Base-by-base conservation (phyloP, 2,888 invertebrate species). In the Drosophila mercatorum region DNA sequence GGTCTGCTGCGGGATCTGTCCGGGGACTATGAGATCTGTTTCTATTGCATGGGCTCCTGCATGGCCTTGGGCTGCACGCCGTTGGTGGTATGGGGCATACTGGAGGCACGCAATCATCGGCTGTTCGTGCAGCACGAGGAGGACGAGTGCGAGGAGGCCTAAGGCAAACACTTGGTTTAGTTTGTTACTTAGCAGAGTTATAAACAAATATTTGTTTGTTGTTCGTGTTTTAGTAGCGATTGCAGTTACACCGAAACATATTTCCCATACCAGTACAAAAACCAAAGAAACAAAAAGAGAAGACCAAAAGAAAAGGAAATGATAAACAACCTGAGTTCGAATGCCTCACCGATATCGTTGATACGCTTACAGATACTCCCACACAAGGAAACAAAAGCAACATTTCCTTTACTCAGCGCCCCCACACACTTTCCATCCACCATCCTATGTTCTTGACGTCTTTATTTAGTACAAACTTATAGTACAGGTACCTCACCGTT, bases 41-140 rank as follows among this genome's bases (percentile, higher is more conserved):
- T 96, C 93, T 95, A 96, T 90, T 95, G 96, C 75, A 96, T 96
- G 96, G 96, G 96, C 0, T 95, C 96, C 2, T 95, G 95, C 81
- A 96, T 96, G 96, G 94, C 96, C 0, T 92, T 96, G 40, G 96
- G 96, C 68, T 94, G 95, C 64, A 93, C 95, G 58, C 95, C 96
- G 3, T 93, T 96, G 49, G 92, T 96, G 36, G 93, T 94, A 6
- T 93, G 93, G 92, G 87, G 89, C 64, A 80, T 92, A 36, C 80
- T 93, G 26, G 91, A 92, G 76, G 89, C 89, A 12, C 89, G 92
- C 40, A 89, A 89, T 65, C 91, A 88, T 68, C 85, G 90, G 44
- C 64, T 91, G 26, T 90, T 91, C 43, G 86, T 89, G n/a, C 87
- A 84, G 62, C 82, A 79, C 67, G 91, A 91, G 61, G 92, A 92